These are phyloP conservation scores for Lasioglossum lativentre DNA, from an alignment of 2,888 invertebrate genomes.

Conservation along the genomic window DNA sequence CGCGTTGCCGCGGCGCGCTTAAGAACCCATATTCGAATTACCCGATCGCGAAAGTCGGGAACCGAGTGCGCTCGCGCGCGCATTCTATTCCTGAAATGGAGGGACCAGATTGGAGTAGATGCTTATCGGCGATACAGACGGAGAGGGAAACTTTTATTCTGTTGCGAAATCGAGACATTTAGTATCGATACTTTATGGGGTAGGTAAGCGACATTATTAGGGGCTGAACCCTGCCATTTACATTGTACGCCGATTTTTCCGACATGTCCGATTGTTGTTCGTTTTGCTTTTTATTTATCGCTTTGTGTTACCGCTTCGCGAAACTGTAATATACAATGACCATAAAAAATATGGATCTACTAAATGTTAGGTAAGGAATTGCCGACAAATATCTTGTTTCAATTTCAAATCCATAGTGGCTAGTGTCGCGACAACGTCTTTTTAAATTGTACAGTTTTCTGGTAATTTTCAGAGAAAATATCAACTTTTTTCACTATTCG, in stretches of 20 bases:
- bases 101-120: slow-evolving; percentile 24
- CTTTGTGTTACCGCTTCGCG: background rate
- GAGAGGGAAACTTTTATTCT: slow-evolving; percentile 1
- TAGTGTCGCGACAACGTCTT: no score
- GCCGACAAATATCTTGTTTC: background rate
- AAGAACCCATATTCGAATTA: slow-evolving; percentile 52
- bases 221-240: background rate
- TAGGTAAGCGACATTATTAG: background rate
- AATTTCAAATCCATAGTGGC: no score
- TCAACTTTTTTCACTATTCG: no score
- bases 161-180: background rate
- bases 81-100: slow-evolving; percentile 29
- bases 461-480: no score
- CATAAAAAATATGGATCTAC: background rate
- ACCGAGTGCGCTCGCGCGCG: background rate
- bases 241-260: background rate
- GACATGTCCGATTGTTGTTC: background rate
- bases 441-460: no score
- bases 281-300: background rate
- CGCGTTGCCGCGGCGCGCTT: slow-evolving; percentile 28
- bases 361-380: background rate
- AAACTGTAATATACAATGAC: background rate
- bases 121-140: slow-evolving; percentile 24
- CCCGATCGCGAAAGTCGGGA: slow-evolving; percentile 48
- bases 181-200: slow-evolving; percentile 2